Evolutionary conservation across 2,888 invertebrate genomes (phyloP).

Genomic region (Eudemis profundana): DNA sequence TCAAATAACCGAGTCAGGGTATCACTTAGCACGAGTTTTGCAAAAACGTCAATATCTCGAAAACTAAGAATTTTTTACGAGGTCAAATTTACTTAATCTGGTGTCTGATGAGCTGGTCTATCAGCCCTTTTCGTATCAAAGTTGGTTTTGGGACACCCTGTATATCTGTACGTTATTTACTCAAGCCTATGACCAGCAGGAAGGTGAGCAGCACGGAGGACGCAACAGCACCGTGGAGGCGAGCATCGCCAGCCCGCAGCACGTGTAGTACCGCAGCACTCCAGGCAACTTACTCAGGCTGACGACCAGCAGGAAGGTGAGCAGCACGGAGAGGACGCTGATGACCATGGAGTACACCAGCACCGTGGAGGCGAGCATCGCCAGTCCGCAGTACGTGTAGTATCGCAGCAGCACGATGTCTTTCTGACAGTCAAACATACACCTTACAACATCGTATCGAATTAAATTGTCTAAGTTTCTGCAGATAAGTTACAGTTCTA

Average conservation of each 20-base stretch:
- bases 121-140: too few species aligned
- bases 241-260: slow-evolving; percentile 31
- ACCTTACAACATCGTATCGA: too few species aligned
- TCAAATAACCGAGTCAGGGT: too few species aligned
- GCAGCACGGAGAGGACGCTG: slow-evolving; percentile 14
- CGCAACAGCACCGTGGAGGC: slow-evolving; percentile 12
- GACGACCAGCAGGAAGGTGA: slow-evolving; percentile 17
- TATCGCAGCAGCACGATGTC: slow-evolving; percentile 29
- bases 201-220: slow-evolving; percentile 25
- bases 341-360: slow-evolving; percentile 39
- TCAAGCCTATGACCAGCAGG: slow-evolving; percentile 17
- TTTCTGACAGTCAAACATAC: slow-evolving; percentile 13
- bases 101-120: too few species aligned
- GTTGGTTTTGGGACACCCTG: too few species aligned
- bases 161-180: too few species aligned
- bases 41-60: too few species aligned
- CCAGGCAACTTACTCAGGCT: slow-evolving; percentile 26
- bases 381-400: slow-evolving; percentile 33
- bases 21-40: too few species aligned
- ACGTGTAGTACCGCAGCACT: slow-evolving; percentile 32
- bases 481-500: too few species aligned
- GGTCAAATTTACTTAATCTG: too few species aligned
- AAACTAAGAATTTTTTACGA: too few species aligned
- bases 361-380: slow-evolving; percentile 20
- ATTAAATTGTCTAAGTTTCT: too few species aligned